Evolutionary conservation across 1,140 invertebrate genomes (phyloP).

Genomic region (Melanaphis sacchari): DNA sequence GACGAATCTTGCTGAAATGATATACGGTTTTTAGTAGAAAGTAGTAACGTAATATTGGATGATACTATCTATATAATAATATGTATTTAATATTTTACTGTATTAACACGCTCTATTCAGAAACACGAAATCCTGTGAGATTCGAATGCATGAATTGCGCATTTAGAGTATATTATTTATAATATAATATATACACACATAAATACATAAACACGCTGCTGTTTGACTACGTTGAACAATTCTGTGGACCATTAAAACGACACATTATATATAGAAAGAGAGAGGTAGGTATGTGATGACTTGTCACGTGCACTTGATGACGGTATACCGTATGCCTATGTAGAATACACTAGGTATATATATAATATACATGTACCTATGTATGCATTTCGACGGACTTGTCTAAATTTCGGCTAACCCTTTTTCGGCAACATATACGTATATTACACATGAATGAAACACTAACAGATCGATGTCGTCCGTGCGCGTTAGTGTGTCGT

Average conservation of each 20-base stretch:
- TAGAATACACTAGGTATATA: too few species aligned
- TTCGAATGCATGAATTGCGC: neutral
- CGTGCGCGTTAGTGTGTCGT: neutral
- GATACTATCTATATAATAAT: neutral
- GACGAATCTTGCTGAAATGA: too few species aligned
- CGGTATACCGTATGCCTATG: neutral
- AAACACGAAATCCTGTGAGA: neutral
- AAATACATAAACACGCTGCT: slow-evolving; percentile 5
- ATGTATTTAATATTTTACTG: neutral
- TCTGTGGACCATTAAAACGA: neutral
- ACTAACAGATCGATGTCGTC: slow-evolving; percentile 9
- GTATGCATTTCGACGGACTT: neutral
- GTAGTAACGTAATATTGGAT: neutral
- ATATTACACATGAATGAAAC: neutral
- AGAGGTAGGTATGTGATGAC: neutral
- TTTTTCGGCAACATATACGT: neutral
- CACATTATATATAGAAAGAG: neutral
- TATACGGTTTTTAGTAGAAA: too few species aligned
- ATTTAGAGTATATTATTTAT: neutral
- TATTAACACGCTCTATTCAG: neutral
- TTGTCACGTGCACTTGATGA: neutral
- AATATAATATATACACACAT: neutral
- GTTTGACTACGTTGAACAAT: neutral
- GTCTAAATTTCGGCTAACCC: neutral
- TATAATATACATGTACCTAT: neutral